Base-by-base conservation (phyloP, 2,888 invertebrate genomes). In the Melanophora roralis region DNA sequence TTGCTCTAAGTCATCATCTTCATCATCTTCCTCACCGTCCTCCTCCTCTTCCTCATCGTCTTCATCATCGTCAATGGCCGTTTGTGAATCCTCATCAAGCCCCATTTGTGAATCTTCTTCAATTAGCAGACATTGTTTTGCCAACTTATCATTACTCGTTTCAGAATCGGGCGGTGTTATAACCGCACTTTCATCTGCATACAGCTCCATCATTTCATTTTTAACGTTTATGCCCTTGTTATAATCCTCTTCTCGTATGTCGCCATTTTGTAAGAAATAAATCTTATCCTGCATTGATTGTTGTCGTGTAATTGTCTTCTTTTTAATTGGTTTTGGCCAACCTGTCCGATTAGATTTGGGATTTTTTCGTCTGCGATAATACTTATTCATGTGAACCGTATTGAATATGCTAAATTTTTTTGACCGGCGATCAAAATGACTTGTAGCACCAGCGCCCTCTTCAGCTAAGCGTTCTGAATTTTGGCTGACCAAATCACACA, bases 301-400 rank as follows among this genome's bases (percentile, higher is more conserved):
- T 12, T 84, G 84, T 0, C 85, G 84, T 21, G 83, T 83, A 12
- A 83, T 71, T 4, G 83, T 32, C 43, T 85, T 78, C 75, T 86
- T 84, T 67, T 86, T 82, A 19, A 87, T 85, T 0, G 83, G 92
- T 91, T 87, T 91, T 91, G 96, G 96, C 96, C 96, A 96, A 8
- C 96, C 96, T 0, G 96, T 96, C 78, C 93, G 91, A 88, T 96
- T 96, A 88, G 93, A 93, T 89, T 94, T 93, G 1, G 86, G 84
- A 74, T 84, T 87, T 82, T 89, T 89, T n/a, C 88, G 85, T 53
- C 88, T 88, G 0, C 87, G 86, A 67, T 87, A 87, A 65, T 85
- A 88, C 57, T 82, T 85, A 40, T 84, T 84, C 62, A 86, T 69
- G 45, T 84, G 81, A n/a, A 83, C 77, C 7, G 86, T 83, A 71